Percentiles rank a stretch among this genome's conserved stretches.
Evolutionary conservation across 2,888 invertebrate species (phyloP).

Genomic region (Halictus ligatus): DNA sequence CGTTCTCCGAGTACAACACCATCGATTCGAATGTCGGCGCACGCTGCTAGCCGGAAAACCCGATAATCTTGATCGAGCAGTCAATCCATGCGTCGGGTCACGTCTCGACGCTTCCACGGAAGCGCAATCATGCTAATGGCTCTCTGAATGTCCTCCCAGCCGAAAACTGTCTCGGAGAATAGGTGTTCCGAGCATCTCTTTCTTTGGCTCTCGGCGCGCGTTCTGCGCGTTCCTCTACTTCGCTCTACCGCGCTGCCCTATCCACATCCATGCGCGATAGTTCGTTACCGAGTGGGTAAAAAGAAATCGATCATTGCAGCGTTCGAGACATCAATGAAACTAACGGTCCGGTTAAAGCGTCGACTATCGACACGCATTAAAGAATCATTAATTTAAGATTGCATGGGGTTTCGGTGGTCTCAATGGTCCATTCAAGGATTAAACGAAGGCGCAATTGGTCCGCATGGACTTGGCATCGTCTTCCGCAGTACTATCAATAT

Average conservation of each 20-base stretch:
- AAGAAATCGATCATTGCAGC: neutral
- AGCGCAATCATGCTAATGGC: slow-evolving; percentile 1
- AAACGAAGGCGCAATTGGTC: neutral
- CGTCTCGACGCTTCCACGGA: neutral
- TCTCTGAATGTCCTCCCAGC: neutral
- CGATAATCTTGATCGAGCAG: slow-evolving; percentile 6
- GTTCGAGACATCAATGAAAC: neutral
- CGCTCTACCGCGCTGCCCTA: neutral
- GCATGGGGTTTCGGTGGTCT: neutral
- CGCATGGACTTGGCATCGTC: neutral
- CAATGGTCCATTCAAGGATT: neutral
- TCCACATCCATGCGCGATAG: neutral
- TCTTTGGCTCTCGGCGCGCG: neutral
- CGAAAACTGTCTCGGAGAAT: neutral
- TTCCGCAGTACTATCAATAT: neutral
- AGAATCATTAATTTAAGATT: neutral
- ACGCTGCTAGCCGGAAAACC: slow-evolving; percentile 1
- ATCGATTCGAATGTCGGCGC: slow-evolving; percentile 6
- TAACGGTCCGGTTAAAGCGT: neutral
- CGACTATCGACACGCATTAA: neutral
- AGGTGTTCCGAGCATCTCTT: neutral
- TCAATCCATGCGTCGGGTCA: neutral
- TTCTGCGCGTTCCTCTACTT: neutral
- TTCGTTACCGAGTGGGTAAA: neutral
- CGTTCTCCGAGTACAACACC: neutral